Conservation (phyloP, 2,888 invertebrate species). For the Tenodera sinensis region DNA sequence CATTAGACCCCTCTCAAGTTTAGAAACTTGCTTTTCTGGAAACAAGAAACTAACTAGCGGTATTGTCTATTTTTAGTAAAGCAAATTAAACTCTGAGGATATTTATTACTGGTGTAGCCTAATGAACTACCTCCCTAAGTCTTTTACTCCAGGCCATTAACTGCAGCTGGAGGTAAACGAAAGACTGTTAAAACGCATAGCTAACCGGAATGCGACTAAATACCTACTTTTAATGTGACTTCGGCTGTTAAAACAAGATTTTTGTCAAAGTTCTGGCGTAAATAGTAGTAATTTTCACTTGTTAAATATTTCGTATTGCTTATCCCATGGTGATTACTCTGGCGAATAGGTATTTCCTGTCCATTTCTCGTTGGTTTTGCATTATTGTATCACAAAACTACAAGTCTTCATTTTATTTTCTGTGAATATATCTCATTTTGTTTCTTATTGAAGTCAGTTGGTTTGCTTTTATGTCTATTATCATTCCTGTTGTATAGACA, state of each 20-base stretch:
- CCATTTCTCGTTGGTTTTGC: too few relatives aligned
- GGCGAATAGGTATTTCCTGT: too few relatives aligned
- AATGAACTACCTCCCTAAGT: not conserved
- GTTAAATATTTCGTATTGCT: not conserved
- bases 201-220: not conserved
- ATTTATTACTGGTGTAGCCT: not conserved
- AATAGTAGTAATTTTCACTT: not conserved
- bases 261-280: not conserved
- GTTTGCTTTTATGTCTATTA: too few relatives aligned
- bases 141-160: not conserved
- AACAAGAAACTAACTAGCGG: not conserved
- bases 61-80: not conserved
- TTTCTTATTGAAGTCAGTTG: too few relatives aligned
- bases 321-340: too few relatives aligned
- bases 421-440: too few relatives aligned
- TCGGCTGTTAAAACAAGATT: not conserved
- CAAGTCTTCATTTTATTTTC: too few relatives aligned
- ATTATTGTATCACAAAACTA: too few relatives aligned
- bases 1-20: not conserved
- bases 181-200: not conserved
- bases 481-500: too few relatives aligned
- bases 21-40: not conserved
- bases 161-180: not conserved
- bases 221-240: too few relatives aligned
- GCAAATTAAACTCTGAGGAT: not conserved